phyloP scores from a whole-genome alignment of 2,797 vertebrate species.

The Sylvia borin region DNA sequence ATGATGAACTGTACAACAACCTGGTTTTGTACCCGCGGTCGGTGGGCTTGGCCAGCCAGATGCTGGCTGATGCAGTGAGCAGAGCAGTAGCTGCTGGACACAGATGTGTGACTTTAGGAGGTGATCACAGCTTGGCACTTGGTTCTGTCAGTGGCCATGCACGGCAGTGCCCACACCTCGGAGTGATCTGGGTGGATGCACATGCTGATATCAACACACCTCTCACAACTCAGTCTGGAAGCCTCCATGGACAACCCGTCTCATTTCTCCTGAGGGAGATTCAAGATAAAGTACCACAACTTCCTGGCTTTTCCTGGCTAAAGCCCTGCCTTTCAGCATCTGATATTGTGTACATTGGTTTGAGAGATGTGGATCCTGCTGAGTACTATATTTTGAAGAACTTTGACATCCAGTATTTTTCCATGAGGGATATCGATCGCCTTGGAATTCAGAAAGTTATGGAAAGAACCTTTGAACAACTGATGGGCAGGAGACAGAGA shows the following conservation, averaged over 20 bases:
- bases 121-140: conserved; percentile 96
- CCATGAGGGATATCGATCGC: conserved; percentile 94
- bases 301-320: conserved; percentile 95
- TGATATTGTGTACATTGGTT: conserved; percentile 93
- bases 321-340: conserved; percentile 89
- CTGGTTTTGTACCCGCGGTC: conserved; percentile 87
- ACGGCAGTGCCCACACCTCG: conserved; percentile 88
- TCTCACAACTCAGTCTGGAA: conserved; percentile 89
- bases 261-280: conserved; percentile 95
- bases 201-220: conserved; percentile 96
- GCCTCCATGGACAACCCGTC: conserved; percentile 93
- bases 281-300: conserved; percentile 90
- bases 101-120: conserved; percentile 90
- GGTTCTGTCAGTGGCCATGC: conserved; percentile 92
- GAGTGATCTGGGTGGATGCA: conserved; percentile 96
- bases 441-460: conserved; percentile 96
- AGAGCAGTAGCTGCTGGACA: conserved; percentile 87
- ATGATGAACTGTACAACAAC: conserved; percentile 90
- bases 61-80: conserved; percentile 86
- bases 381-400: conserved; percentile 94
- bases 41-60: conserved; percentile 88
- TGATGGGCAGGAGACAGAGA: conserved; percentile 89
- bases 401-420: conserved; percentile 93
- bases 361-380: conserved; percentile 93
- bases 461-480: conserved; percentile 92